Conservation (phyloP, 2,797 vertebrate genomes). For the Linurgus olivaceus region DNA sequence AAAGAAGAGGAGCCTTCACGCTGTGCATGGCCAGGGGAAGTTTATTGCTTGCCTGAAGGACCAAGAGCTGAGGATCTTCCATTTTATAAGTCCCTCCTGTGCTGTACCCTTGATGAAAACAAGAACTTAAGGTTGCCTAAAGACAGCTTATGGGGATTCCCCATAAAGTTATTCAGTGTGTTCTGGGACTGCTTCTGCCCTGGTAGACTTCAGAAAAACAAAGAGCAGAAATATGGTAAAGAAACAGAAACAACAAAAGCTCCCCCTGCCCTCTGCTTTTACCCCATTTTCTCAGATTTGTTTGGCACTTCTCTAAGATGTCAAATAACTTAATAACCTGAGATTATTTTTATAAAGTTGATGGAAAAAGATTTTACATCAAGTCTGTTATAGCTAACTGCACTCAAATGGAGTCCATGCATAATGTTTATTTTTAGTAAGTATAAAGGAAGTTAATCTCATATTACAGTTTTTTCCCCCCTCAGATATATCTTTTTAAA, state of each 20-base stretch:
- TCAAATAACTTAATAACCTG: neutral
- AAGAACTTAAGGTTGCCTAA: neutral
- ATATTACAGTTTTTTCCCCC: fast-evolving
- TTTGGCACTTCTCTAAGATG: neutral
- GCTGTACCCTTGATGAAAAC: neutral
- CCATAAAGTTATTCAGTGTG: neutral
- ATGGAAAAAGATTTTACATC: neutral
- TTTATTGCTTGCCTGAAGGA: conserved; percentile 12
- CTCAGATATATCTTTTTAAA: neutral
- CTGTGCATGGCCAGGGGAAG: fast-evolving
- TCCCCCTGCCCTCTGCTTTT: neutral
- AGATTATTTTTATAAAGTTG: neutral
- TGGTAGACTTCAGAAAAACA: neutral
- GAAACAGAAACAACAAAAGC: neutral
- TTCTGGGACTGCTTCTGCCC: neutral
- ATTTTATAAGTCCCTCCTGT: neutral
- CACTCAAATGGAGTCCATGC: neutral
- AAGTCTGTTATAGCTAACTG: neutral
- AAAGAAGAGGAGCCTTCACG: neutral
- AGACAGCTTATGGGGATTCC: neutral
- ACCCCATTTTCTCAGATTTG: neutral
- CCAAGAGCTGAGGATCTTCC: neutral
- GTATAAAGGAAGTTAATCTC: neutral
- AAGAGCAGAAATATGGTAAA: neutral
- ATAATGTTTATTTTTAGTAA: neutral